These are phyloP conservation scores for Ectemnius cavifrons DNA, from an alignment of 2,888 invertebrate species.

Conservation along the genomic window DNA sequence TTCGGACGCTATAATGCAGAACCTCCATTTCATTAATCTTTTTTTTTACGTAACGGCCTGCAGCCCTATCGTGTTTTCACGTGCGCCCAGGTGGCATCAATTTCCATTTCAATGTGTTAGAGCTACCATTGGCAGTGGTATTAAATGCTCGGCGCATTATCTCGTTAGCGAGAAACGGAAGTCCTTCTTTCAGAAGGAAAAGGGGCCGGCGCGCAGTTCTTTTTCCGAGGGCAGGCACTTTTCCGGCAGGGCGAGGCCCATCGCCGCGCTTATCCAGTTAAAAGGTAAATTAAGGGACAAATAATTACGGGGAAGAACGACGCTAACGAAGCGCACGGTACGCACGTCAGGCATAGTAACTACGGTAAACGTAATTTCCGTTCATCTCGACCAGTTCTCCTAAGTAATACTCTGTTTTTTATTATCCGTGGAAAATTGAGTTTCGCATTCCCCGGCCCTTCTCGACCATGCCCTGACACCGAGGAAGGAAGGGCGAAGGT, in stretches of 20 bases:
- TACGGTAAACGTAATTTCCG: slow-evolving; percentile 50
- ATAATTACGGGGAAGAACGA: slow-evolving; percentile 33
- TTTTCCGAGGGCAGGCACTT: slow-evolving; percentile 1
- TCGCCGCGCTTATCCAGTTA: slow-evolving; percentile 13
- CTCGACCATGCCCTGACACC: background rate
- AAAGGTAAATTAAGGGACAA: slow-evolving; percentile 26
- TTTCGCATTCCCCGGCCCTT: slow-evolving; percentile 43
- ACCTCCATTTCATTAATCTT: slow-evolving; percentile 50
- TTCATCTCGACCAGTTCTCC: slow-evolving; percentile 35
- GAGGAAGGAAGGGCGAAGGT: slow-evolving; percentile 8
- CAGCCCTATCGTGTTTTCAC: slow-evolving; percentile 42
- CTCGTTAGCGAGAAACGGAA: background rate
- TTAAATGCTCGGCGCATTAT: background rate
- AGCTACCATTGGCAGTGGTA: slow-evolving; percentile 8
- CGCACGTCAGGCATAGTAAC: slow-evolving; percentile 16
- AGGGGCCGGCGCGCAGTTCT: background rate
- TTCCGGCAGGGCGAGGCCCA: background rate
- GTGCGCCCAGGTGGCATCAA: slow-evolving; percentile 32
- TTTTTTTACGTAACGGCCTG: slow-evolving; percentile 22
- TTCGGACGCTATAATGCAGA: slow-evolving; percentile 45
- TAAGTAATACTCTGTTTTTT: slow-evolving; percentile 57
- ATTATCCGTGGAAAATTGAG: slow-evolving; percentile 63
- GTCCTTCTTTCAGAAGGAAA: background rate
- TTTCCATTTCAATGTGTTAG: slow-evolving; percentile 39
- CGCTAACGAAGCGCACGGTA: slow-evolving; percentile 37